Percentiles rank a stretch among this genome's conserved stretches.
Conservation (phyloP, 2,797 vertebrate species). For the Manis crassicaudata region DNA sequence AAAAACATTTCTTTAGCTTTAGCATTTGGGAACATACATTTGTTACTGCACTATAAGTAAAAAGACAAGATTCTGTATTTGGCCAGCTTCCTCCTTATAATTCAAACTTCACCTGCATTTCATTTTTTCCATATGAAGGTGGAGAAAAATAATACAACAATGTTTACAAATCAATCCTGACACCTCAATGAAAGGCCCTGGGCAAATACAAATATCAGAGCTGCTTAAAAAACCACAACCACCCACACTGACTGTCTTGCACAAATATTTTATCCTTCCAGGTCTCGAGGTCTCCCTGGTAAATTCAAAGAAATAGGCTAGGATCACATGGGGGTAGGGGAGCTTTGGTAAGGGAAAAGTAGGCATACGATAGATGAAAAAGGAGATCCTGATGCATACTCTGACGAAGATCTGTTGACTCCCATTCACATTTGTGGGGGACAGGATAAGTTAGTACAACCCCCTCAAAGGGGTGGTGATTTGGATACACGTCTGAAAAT, state of each 20-base stretch:
- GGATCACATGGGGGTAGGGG: neutral
- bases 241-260: neutral
- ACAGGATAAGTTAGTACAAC: slow-evolving; percentile 9
- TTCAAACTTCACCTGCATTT: slow-evolving; percentile 36
- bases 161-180: slow-evolving; percentile 43
- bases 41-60: slow-evolving; percentile 15
- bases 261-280: slow-evolving; percentile 43
- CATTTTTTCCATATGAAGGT: slow-evolving; percentile 56
- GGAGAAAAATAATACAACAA: slow-evolving; percentile 56
- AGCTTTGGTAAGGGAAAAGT: neutral
- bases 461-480: neutral
- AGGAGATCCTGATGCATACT: neutral
- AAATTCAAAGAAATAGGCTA: neutral
- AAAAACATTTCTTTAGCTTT: slow-evolving; percentile 23
- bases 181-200: neutral
- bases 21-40: slow-evolving; percentile 57
- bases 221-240: slow-evolving; percentile 25
- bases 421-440: neutral
- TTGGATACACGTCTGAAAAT: slow-evolving; percentile 27
- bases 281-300: neutral
- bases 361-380: neutral
- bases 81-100: slow-evolving; percentile 44
- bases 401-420: neutral
- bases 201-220: slow-evolving; percentile 48
- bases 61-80: slow-evolving; percentile 60